Conservation (phyloP, 2,113 vertebrate species). For the Aramus guarauna region DNA sequence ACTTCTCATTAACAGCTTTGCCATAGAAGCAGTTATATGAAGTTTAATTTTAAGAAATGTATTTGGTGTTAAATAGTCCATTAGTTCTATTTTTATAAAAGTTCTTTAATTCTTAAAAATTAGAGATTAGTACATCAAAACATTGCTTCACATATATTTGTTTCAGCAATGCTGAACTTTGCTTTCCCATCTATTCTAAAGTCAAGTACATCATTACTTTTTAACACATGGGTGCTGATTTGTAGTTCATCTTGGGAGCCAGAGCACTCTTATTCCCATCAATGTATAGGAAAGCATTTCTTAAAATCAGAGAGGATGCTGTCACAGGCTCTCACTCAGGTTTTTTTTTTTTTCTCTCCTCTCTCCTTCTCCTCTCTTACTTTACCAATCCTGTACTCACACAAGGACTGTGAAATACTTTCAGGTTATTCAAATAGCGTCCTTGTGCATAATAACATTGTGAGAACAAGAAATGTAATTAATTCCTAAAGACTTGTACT, state of each 20-base stretch:
- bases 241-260: not conserved
- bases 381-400: not conserved
- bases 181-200: not conserved
- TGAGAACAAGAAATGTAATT: not conserved
- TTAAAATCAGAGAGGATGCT: not conserved
- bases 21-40: not conserved
- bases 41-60: not conserved
- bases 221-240: not conserved
- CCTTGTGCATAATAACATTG: not conserved
- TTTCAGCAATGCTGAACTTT: not conserved
- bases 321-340: not conserved
- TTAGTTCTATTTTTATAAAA: not conserved
- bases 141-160: fast-evolving
- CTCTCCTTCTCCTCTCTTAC: not conserved
- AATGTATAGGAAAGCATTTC: not conserved
- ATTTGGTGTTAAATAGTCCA: not conserved
- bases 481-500: not conserved
- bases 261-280: not conserved
- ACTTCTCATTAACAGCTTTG: not conserved
- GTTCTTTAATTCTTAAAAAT: not conserved
- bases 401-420: not conserved
- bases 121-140: not conserved
- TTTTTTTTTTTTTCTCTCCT: no score
- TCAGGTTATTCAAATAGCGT: not conserved
- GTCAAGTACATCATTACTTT: not conserved